Evolutionary conservation across 2,113 vertebrate species (phyloP).

Genomic region (Chlamydotis undulata): DNA sequence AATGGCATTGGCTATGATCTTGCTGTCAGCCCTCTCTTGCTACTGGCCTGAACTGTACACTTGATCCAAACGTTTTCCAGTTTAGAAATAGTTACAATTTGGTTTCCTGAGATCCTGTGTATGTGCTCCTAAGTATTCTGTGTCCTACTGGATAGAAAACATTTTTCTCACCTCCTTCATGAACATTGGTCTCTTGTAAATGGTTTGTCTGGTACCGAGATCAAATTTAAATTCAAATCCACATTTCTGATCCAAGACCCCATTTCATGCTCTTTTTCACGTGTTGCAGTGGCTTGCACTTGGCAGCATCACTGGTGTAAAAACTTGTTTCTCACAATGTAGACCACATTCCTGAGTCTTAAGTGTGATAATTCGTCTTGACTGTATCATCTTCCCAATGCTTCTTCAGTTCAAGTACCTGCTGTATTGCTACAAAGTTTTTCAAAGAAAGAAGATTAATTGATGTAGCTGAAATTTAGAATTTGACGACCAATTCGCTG

Average conservation of each 20-base stretch:
- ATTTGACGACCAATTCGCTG: too few species aligned
- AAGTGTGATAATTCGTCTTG: neutral
- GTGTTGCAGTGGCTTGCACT: neutral
- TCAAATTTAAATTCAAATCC: neutral
- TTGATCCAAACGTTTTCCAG: neutral
- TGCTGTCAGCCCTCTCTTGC: neutral
- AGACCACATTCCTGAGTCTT: neutral
- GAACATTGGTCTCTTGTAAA: neutral
- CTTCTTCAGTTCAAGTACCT: neutral
- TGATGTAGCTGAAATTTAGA: neutral
- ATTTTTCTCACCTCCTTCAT: neutral
- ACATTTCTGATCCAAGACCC: neutral
- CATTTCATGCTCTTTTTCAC: neutral
- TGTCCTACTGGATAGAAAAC: neutral
- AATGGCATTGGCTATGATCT: neutral
- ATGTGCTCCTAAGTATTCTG: neutral
- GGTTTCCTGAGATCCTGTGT: neutral
- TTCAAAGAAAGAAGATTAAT: neutral
- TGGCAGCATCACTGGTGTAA: neutral
- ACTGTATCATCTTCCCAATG: neutral
- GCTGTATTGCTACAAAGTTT: neutral
- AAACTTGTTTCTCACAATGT: neutral
- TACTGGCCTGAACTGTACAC: neutral
- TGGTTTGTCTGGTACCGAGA: neutral
- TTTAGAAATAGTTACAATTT: neutral